phyloP scores from a whole-genome alignment of 2,888 invertebrate species.

The Cheilosia urbana region DNA sequence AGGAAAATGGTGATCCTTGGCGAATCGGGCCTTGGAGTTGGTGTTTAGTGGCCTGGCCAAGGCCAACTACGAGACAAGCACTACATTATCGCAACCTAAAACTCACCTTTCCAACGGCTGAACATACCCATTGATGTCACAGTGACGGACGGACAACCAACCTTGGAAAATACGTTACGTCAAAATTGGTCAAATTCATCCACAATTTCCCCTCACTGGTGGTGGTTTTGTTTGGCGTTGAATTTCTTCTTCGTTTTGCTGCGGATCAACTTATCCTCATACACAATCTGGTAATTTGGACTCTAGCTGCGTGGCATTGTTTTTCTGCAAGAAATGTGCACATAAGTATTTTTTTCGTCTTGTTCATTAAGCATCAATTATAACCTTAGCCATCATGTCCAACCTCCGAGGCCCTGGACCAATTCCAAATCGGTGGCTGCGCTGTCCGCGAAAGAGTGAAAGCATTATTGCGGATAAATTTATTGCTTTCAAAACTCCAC shows the following conservation, averaged over 20 bases:
- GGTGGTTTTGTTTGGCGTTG: constrained; percentile 69
- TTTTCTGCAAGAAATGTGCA: constrained; percentile 6
- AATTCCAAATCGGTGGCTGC: constrained; percentile 94
- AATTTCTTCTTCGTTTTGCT: constrained; percentile 50
- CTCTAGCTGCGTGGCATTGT: constrained; percentile 57
- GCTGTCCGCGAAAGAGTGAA: constrained; percentile 92
- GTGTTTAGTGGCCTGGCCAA: too few species aligned
- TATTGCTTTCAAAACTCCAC: constrained; percentile 90
- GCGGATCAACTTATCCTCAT: constrained; percentile 48
- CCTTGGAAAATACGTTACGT: constrained; percentile 47
- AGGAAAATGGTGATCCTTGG: too few species aligned
- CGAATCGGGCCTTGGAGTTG: too few species aligned
- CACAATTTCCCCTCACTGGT: constrained; percentile 48
- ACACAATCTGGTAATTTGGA: constrained; percentile 57
- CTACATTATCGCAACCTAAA: too few species aligned
- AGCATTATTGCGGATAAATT: constrained; percentile 92
- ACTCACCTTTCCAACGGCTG: neutral
- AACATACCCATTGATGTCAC: constrained; percentile 12
- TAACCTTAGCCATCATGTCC: constrained; percentile 44
- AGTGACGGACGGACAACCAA: neutral
- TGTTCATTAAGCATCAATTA: neutral
- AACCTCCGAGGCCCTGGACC: constrained; percentile 84
- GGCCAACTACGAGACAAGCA: too few species aligned
- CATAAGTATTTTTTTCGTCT: constrained; percentile 18
- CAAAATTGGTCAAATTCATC: constrained; percentile 52